phyloP scores from a whole-genome alignment of 37 sponge, comb jelly and placozoan genomes.

The Lycopodina hypogea region DNA sequence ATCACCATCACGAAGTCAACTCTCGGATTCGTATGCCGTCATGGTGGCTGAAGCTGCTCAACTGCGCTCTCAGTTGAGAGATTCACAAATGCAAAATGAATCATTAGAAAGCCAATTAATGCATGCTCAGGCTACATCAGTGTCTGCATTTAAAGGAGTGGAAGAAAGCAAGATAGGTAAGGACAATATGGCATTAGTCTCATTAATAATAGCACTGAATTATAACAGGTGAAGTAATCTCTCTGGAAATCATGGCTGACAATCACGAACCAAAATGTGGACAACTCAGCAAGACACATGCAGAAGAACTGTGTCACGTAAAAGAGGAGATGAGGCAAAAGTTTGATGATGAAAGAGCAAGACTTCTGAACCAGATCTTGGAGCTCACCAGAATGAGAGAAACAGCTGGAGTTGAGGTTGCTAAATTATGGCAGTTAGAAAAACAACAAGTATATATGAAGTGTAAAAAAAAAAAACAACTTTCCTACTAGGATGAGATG shows the following conservation, averaged over 20 bases:
- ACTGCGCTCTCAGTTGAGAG: too few relatives aligned
- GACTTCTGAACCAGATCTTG: conserved; percentile 15
- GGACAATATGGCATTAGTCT: too few relatives aligned
- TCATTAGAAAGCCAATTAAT: too few relatives aligned
- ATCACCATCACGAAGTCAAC: too few relatives aligned
- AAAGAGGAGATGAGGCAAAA: conserved; percentile 3
- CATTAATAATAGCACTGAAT: not conserved
- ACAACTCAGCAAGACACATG: not conserved
- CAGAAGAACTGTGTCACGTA: conserved; percentile 1
- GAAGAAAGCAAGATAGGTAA: too few relatives aligned
- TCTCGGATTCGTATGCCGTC: too few relatives aligned
- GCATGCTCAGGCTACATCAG: too few relatives aligned
- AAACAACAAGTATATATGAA: not conserved
- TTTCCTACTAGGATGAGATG: not conserved
- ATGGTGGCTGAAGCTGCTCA: too few relatives aligned
- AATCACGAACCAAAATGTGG: not conserved
- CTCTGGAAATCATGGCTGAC: not conserved
- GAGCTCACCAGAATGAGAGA: conserved; percentile 24
- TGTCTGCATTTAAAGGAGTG: too few relatives aligned
- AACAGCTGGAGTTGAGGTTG: conserved; percentile 9
- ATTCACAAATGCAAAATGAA: too few relatives aligned
- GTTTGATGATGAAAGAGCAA: conserved; percentile 1
- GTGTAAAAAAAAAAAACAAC: too few relatives aligned
- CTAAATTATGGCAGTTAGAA: too few relatives aligned
- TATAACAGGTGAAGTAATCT: not conserved